Conservation (phyloP, 2,888 invertebrate genomes). For the Didymodactylos carnosus region DNA sequence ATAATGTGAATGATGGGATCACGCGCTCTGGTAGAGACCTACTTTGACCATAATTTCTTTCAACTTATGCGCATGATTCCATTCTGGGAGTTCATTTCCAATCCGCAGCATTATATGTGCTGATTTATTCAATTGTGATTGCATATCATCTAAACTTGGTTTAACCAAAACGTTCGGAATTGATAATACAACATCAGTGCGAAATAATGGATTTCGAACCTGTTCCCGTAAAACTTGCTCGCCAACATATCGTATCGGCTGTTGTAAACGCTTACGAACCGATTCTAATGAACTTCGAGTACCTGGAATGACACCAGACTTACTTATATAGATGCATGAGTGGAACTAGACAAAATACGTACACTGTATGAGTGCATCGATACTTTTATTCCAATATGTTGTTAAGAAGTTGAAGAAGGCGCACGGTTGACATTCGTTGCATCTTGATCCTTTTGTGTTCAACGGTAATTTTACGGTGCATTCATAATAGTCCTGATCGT, state of each 20-base stretch:
- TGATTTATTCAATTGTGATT: conserved; percentile 58
- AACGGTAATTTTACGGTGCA: conserved; percentile 24
- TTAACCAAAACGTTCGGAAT: conserved; percentile 68
- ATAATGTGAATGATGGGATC: no score
- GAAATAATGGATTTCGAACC: conserved; percentile 41
- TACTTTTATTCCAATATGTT: conserved; percentile 63
- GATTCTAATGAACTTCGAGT: conserved; percentile 31
- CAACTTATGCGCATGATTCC: conserved; percentile 55
- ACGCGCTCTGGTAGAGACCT: no score
- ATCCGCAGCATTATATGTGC: conserved; percentile 67
- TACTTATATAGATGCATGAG: no score
- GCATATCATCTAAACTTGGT: conserved; percentile 71
- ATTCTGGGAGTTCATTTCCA: conserved; percentile 70
- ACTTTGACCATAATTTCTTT: conserved; percentile 34
- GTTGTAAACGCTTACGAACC: conserved; percentile 32
- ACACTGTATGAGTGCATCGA: conserved; percentile 60
- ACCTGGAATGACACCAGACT: no score
- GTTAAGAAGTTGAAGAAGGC: conserved; percentile 29
- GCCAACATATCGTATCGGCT: conserved; percentile 26
- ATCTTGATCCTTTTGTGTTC: conserved; percentile 27
- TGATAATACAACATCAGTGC: conserved; percentile 58
- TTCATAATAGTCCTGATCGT: conserved; percentile 20
- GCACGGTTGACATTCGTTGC: conserved; percentile 30
- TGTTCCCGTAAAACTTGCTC: conserved; percentile 22
- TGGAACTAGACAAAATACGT: no score